phyloP scores from a whole-genome alignment of 1,140 invertebrate genomes.

The Hyles vespertilio region DNA sequence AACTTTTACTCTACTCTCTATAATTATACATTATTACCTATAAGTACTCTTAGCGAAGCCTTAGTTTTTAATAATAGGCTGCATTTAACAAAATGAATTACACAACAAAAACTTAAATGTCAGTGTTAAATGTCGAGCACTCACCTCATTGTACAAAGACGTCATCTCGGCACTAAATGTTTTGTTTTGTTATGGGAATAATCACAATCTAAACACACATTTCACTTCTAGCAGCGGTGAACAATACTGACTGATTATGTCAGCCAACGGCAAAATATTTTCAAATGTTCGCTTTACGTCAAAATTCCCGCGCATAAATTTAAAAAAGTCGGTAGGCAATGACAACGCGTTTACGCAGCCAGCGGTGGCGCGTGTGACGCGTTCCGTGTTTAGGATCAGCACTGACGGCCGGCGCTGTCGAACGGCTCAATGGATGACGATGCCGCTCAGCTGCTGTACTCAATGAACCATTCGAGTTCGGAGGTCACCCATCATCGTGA shows the following conservation, averaged over 20 bases:
- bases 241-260: constrained; percentile 2
- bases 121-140: constrained; percentile 60
- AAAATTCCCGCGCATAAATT: constrained; percentile 51
- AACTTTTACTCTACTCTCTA: no score
- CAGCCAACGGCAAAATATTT: background rate
- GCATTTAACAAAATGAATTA: constrained; percentile 24
- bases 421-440: constrained; percentile 53
- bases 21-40: no score
- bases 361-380: constrained; percentile 56
- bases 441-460: constrained; percentile 59
- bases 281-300: constrained; percentile 25
- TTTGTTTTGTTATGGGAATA: constrained; percentile 36
- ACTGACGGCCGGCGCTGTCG: constrained; percentile 48
- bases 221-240: constrained; percentile 23
- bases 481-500: constrained; percentile 60
- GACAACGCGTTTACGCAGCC: constrained; percentile 43
- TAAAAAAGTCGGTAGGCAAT: constrained; percentile 41
- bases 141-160: constrained; percentile 66
- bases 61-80: background rate
- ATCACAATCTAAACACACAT: constrained; percentile 51
- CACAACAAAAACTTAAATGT: constrained; percentile 61
- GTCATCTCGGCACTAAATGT: constrained; percentile 52
- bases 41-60: no score
- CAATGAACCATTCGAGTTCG: constrained; percentile 70
- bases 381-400: constrained; percentile 61